Evolutionary conservation across 2,797 vertebrate species (phyloP).

Genomic region (Brachyrhaphis roseni): DNA sequence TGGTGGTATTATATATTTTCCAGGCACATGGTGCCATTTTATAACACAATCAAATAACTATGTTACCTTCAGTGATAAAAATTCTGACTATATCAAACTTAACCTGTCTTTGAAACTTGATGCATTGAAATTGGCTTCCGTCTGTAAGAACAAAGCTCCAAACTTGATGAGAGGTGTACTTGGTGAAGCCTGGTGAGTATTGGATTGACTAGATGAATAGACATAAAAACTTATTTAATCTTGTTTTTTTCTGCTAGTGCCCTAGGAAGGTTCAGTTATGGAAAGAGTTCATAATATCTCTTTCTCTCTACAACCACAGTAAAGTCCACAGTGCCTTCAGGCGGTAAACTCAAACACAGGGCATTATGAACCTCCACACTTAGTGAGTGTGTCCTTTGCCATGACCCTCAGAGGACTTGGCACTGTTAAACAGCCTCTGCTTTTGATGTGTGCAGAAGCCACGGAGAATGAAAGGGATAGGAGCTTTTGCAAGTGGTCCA

Average conservation of each 20-base stretch:
- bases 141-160: too few relatives aligned
- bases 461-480: slow-evolving; percentile 49
- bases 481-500: slow-evolving; percentile 62
- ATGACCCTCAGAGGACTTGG: slow-evolving; percentile 42
- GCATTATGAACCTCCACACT: slow-evolving; percentile 33
- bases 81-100: too few relatives aligned
- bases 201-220: neutral
- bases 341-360: slow-evolving; percentile 16
- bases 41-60: too few relatives aligned
- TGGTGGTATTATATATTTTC: neutral
- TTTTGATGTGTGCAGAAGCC: slow-evolving; percentile 45
- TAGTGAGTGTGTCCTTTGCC: slow-evolving; percentile 31
- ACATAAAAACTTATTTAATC: neutral
- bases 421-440: slow-evolving; percentile 51
- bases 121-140: too few relatives aligned
- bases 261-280: slow-evolving; percentile 9
- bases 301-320: slow-evolving; percentile 13
- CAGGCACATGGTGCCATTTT: neutral
- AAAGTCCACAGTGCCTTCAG: slow-evolving; percentile 22
- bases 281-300: slow-evolving; percentile 40
- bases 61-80: too few relatives aligned
- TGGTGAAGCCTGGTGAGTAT: neutral
- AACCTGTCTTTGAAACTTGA: too few relatives aligned
- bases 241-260: slow-evolving; percentile 5
- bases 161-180: too few relatives aligned